Evolutionary conservation across 2,888 invertebrate genomes (phyloP).

Genomic region (Leptopterna dolabrata): DNA sequence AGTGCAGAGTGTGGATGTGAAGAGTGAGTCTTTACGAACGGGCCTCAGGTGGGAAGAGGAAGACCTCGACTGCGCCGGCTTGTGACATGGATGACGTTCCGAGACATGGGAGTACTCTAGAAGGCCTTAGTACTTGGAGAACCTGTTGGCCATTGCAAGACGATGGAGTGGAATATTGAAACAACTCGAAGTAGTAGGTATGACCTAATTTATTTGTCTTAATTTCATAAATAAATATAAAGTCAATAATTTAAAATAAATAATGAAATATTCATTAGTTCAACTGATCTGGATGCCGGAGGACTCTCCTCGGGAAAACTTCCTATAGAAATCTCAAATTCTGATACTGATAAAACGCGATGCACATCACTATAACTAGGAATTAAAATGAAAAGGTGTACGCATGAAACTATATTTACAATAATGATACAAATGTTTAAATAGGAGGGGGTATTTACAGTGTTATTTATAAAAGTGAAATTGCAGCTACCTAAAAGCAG

Average conservation of each 20-base stretch:
- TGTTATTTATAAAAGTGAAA: slow-evolving; percentile 1
- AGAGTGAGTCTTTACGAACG: too few species aligned
- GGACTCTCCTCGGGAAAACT: neutral
- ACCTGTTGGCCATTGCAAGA: neutral
- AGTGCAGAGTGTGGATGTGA: too few species aligned
- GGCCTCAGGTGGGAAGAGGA: too few species aligned
- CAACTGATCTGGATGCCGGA: neutral
- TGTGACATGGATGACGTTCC: too few species aligned
- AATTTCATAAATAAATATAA: neutral
- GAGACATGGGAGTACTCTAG: too few species aligned
- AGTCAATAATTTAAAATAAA: slow-evolving; percentile 9
- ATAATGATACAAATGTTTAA: neutral
- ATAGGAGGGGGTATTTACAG: neutral
- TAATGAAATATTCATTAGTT: neutral
- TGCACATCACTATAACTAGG: neutral
- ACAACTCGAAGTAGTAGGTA: neutral
- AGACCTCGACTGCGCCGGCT: too few species aligned
- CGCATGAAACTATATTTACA: neutral
- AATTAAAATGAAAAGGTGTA: neutral
- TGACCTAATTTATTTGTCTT: neutral
- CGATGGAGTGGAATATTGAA: neutral
- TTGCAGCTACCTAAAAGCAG: neutral
- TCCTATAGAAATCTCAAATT: neutral
- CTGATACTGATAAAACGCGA: neutral
- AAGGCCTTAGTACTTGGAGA: too few species aligned